Evolutionary conservation across 2,797 vertebrate species (phyloP), one percentile per base, ranked within the genome.

Genomic region (Orestias chungarensis): DNA sequence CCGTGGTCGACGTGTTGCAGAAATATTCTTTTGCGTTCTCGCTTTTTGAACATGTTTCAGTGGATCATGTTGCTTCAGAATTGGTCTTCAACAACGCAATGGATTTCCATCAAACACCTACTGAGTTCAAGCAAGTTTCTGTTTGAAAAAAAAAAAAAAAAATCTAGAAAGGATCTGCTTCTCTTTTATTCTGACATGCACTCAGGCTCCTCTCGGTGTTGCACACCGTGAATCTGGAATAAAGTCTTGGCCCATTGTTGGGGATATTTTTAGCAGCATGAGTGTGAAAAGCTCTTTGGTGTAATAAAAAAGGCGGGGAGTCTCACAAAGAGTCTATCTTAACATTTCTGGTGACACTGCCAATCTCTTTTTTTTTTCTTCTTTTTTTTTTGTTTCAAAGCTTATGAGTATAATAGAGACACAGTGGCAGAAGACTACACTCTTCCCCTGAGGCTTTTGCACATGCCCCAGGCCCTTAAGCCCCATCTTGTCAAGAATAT

Each of bases 21-120:
- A 86, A 80, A 80, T 47, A n/a, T 46, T 52, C 27, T n/a, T n/a
- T n/a, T n/a, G 38, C 12, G 84, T 86, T 79, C 71, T 75, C 71
- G 70, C 82, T 89, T 86, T n/a, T 90, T 87, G 88, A 91, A 86
- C 73, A 75, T 43, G 64, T 50, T 80, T 89, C 71, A 64, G 62
- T 40, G 29, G 76, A 61, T 62, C 71, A 54, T 76, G 64, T 76
- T 86, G 78, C 87, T 82, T 71, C 73, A 43, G 70, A 82, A 78
- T 73, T 47, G 25, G 71, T 78, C 75, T 69, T 73, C 78, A 76
- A 62, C 75, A 66, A 74, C 33, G 66, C 20, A 44, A 33, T 33
- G 50, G 66, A n/a, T 79, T 74, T 84, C 70, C 64, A 81, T 87
- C 82, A 75, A 79, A 84, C 81, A 68, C 84, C 71, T n/a, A 73